Evolutionary conservation across 2,888 invertebrate genomes (phyloP).

Genomic region (Pristionchus arcanus): DNA sequence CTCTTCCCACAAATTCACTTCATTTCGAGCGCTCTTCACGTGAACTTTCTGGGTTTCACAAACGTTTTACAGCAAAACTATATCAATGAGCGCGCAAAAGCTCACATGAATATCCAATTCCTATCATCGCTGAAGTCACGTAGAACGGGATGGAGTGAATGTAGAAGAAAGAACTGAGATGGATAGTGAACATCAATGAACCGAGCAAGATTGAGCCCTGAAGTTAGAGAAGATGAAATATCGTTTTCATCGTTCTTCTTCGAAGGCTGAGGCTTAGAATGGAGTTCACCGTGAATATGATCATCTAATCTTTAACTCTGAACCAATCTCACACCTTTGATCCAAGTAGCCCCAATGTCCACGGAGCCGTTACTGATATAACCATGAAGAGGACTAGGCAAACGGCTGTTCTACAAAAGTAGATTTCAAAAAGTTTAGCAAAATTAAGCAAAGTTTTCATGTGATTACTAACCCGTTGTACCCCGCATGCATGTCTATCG

Average conservation of each 20-base stretch:
- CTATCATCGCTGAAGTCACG: constrained; percentile 59
- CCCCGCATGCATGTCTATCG: constrained; percentile 63
- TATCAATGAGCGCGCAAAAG: too few relatives aligned
- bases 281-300: too few relatives aligned
- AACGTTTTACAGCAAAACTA: too few relatives aligned
- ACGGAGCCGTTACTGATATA: not conserved
- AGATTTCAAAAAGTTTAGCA: too few relatives aligned
- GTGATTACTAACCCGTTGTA: constrained; percentile 68
- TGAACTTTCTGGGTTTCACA: too few relatives aligned
- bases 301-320: too few relatives aligned
- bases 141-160: constrained; percentile 66
- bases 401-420: not conserved
- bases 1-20: too few relatives aligned
- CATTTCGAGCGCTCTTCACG: too few relatives aligned
- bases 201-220: constrained; percentile 26
- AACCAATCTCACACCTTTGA: not conserved
- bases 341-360: constrained; percentile 23
- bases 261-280: not conserved
- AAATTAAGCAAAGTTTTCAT: too few relatives aligned
- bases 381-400: not conserved
- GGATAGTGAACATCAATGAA: constrained; percentile 51
- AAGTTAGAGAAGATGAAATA: too few relatives aligned
- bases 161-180: constrained; percentile 64
- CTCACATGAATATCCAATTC: constrained; percentile 67
- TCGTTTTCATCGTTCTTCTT: too few relatives aligned